Base-by-base conservation (phyloP, 2,888 invertebrate species). In the Callyntrura guangdongensis region DNA sequence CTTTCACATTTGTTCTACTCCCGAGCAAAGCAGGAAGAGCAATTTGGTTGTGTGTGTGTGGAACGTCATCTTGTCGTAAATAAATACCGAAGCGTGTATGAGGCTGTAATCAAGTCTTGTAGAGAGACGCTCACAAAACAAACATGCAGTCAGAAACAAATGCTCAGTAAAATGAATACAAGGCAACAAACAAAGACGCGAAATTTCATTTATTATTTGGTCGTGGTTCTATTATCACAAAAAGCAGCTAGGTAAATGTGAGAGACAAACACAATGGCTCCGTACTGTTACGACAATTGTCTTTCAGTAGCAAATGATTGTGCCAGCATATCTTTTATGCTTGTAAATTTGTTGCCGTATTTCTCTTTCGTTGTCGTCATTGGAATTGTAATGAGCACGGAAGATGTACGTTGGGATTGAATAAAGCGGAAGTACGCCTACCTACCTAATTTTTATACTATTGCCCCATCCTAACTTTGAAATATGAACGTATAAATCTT, bases 401-500 rank as follows among this genome's bases (percentile, higher is more conserved):
- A 67, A 67, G 36, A 67, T 27, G n/a, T 36, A 67, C 67, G n/a
- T 36, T 4, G n/a, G n/a, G 67, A n/a, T 67, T 27, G 36, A 67
- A 67, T 67, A 74, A 20, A 74, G 11, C 74, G 74, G 74, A 74
- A 74, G 74, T 74, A 45, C 11, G 74, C 74, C 74, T 74, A 22
- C 49, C 74, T 74, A 74, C 47, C 45, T 20, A 74, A 74, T 74
- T 74, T 49, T 49, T 74, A 22, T 74, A 45, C 49, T 20, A 20
- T 74, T 49, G 74, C 49, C 11, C 47, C 47, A 14, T 74, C 14
- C 74, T 49, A 49, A 45, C 47, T 79, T 86, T 82, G 82, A 88
- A 88, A 82, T 83, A 88, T 89, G 89, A 77, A 83, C 72, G 77
- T 27, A 88, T 83, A 87, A 87, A 77, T 87, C 81, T 87, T 64